phyloP scores from a whole-genome alignment of 2,797 vertebrate species.

The Limosa lapponica region DNA sequence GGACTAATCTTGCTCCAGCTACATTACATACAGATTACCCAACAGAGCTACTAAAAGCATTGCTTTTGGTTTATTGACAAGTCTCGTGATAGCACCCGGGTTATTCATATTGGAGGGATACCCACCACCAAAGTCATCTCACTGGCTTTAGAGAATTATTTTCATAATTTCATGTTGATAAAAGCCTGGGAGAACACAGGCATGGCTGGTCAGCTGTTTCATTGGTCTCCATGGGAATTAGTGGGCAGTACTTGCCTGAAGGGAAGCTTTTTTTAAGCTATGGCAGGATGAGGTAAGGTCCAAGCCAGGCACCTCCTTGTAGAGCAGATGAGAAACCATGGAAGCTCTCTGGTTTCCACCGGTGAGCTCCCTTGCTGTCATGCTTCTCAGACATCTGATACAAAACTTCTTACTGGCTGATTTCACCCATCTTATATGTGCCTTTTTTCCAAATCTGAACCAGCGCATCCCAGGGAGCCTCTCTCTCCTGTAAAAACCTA shows the following conservation, averaged over 20 bases:
- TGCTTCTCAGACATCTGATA: neutral
- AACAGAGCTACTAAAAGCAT: neutral
- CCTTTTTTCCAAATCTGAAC: neutral
- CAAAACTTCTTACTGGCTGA: neutral
- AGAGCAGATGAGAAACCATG: neutral
- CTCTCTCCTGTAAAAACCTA: neutral
- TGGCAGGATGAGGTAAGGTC: neutral
- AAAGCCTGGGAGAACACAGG: neutral
- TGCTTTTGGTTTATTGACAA: neutral
- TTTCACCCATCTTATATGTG: neutral
- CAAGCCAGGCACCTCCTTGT: neutral
- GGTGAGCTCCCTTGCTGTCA: neutral
- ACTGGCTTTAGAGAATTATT: neutral
- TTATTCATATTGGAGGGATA: neutral
- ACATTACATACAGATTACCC: neutral
- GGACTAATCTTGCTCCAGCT: constrained; percentile 60
- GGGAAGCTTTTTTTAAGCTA: neutral
- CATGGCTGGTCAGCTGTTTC: neutral
- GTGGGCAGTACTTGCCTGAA: neutral
- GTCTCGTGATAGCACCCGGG: neutral
- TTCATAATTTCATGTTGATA: neutral
- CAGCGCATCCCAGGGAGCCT: neutral
- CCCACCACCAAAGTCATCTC: neutral
- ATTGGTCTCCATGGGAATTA: neutral
- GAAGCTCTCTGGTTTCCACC: neutral